Evolutionary conservation across 2,797 vertebrate genomes (phyloP).

Genomic region (Myoxocephalus aenaeus): DNA sequence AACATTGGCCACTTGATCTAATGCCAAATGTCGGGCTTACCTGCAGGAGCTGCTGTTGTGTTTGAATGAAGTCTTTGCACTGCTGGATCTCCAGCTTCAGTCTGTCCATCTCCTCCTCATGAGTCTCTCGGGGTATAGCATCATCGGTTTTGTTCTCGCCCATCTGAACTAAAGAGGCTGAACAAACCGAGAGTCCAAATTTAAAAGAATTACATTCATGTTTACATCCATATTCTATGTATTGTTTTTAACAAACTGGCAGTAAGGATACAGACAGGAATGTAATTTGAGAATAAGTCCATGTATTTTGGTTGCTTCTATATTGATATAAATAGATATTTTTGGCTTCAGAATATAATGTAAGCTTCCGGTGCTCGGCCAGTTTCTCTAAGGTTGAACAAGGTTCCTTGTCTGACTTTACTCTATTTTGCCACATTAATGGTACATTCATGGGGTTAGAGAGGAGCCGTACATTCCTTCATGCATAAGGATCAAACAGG

Average conservation of each 20-base stretch:
- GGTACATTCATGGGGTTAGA: neutral
- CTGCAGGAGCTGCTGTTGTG: constrained; percentile 94
- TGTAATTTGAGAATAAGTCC: neutral
- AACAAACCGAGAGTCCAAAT: constrained; percentile 8
- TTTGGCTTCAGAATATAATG: neutral
- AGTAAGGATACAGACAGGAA: neutral
- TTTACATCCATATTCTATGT: neutral
- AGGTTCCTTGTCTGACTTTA: neutral
- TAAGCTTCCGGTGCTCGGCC: neutral
- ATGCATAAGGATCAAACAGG: constrained; percentile 11
- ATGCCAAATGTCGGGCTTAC: constrained; percentile 67
- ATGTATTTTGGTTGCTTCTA: neutral
- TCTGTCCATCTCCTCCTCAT: constrained; percentile 90
- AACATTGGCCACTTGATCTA: neutral
- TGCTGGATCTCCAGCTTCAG: constrained; percentile 93
- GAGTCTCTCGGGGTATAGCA: constrained; percentile 86
- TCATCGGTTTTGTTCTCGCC: constrained; percentile 78
- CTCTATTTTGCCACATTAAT: neutral
- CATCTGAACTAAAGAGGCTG: constrained; percentile 87
- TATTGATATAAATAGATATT: neutral
- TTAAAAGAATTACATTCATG: neutral
- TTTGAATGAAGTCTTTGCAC: constrained; percentile 94
- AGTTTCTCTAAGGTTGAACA: neutral
- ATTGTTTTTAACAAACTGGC: neutral
- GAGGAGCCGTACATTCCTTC: neutral